Base-by-base conservation (phyloP, 64 coral and sea anemone species). In the Actinia equina region DNA sequence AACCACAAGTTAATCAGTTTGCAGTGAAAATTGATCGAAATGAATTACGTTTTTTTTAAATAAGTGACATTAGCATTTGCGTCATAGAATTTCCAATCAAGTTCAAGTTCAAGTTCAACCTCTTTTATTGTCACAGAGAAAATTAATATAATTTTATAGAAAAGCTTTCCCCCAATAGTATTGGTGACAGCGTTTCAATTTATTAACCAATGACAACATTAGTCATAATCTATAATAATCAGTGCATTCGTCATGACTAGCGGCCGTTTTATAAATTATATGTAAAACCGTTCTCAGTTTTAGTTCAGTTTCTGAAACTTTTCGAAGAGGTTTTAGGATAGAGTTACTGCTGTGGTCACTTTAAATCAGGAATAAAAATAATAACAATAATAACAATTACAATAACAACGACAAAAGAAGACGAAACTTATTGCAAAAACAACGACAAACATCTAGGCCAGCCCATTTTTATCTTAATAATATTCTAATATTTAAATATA, bases 41-140 rank as follows among this genome's bases (percentile, higher is more conserved):
- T 30, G 12, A 37, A 25, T 25, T 74, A 41, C 69, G n/a, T 5
- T 74, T 27, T 13, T 74, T 30, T 42, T 42, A 41, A 74, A 74
- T 74, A 30, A 12, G 69, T 42, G 69, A 74, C 42, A 74, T 42
- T 69, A 69, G 26, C 63, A 69, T 69, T 74, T 74, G 27, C 69
- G 69, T 74, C 25, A 74, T 13, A 74, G 26, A 74, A 11, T 41
- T 74, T 30, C 69, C 69, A 26, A 23, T 74, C 69, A 74, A 74
- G 69, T 74, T 74, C 69, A 74, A 74, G 69, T 74, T 74, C 69
- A 74, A 74, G 69, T 42, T 74, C 69, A 74, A 41, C 11, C 12
- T 30, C 27, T 74, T 22, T 30, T 14, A 13, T 27, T 74, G 11
- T 30, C 11, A 41, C 23, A 69, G 20, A 69, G 63, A 69, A 23